Conservation (phyloP, 2,888 invertebrate species). For the Spilarctia lutea region DNA sequence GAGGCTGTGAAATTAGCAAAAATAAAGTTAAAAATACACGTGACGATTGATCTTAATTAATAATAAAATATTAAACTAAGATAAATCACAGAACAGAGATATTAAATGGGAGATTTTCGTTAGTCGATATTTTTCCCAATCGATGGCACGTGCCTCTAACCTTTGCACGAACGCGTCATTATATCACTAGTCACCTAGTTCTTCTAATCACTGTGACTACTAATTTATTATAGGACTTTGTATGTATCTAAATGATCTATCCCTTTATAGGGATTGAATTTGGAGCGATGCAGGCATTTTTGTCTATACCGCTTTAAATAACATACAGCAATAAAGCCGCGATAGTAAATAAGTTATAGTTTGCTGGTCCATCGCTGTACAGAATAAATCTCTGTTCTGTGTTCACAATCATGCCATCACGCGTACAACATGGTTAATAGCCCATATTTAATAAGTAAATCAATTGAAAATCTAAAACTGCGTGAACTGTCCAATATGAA, state of each 20-base stretch:
- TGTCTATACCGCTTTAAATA: constrained; percentile 29
- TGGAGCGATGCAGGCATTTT: constrained; percentile 26
- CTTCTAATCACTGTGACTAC: constrained; percentile 39
- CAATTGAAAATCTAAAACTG: constrained; percentile 73
- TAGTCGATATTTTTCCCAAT: constrained; percentile 37
- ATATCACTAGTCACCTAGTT: constrained; percentile 27
- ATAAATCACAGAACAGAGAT: constrained; percentile 71
- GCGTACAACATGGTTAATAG: constrained; percentile 78
- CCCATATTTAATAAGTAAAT: constrained; percentile 84
- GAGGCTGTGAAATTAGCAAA: constrained; percentile 87
- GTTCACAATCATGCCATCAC: constrained; percentile 70
- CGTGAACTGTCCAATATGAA: constrained; percentile 75
- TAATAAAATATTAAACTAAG: constrained; percentile 73
- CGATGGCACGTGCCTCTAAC: constrained; percentile 28
- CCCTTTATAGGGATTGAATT: constrained; percentile 31
- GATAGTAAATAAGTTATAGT: constrained; percentile 48
- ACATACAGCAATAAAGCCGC: constrained; percentile 48
- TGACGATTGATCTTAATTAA: constrained; percentile 80
- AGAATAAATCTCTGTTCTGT: constrained; percentile 65
- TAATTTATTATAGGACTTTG: constrained; percentile 45
- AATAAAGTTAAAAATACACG: constrained; percentile 70
- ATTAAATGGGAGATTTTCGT: constrained; percentile 32
- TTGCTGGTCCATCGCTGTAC: constrained; percentile 35
- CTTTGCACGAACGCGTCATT: constrained; percentile 31
- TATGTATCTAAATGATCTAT: constrained; percentile 39